Base-by-base conservation (phyloP, 2,888 invertebrate species). In the Ochropleura plecta region DNA sequence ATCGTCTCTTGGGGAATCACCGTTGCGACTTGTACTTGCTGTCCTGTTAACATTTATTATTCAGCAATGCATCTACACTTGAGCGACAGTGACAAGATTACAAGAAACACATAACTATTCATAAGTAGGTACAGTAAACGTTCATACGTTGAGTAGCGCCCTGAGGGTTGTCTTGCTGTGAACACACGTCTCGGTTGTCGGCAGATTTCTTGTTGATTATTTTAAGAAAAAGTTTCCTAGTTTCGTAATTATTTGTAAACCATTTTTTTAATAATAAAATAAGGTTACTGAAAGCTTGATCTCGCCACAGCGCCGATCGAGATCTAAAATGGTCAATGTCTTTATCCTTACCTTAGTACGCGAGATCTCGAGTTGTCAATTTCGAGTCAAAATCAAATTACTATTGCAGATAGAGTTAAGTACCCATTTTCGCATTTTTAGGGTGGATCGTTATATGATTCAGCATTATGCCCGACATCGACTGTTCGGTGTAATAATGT, bases 1-100 rank as follows among this genome's bases (percentile, higher is more conserved):
- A 85, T 96, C 95, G 81, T 95, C 96, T 86, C 95, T 91, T 55
- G 95, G 95, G 85, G 95, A 95, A 84, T 94, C 95, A 83, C 93
- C 92, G 88, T 93, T 93, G 79, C 95, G 93, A 90, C 93, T 92
- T 82, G 96, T 93, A 80, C 78, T 79, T 64, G 94, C 94, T 88
- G 96, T 94, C 89, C 96, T 95, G 90, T 84, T 93, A 92, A 86
- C 86, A 86, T 84, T 81, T 68, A 85, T 82, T 77, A 82, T 86
- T 79, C 57, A 84, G 64, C 60, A 62, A 60, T 81, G 65, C 49
- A 49, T 57, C 30, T 66, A 63, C 30, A 80, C 62, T 55, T 69
- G 16, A 76, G 62, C 46, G 30, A 46, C 20, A 44, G 49, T 53
- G 16, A 59, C 78, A 53, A 82, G 60, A 75, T 75, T 51, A 76